Percentiles rank a stretch among this genome's conserved stretches.
phyloP scores from a whole-genome alignment of 2,888 invertebrate species.

The Troglohyphantes excavatus region DNA sequence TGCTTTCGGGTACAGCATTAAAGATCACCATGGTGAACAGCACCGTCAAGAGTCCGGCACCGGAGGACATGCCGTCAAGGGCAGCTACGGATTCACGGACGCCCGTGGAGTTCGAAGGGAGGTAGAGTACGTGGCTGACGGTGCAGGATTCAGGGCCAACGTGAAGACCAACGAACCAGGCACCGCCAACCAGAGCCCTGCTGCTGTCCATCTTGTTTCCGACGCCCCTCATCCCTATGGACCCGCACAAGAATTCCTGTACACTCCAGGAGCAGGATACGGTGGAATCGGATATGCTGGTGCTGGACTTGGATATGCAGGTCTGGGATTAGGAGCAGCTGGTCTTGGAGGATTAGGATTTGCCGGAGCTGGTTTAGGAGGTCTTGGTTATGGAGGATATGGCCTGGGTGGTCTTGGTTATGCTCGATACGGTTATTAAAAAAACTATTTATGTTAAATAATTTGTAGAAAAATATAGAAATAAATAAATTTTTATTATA shows the following conservation, averaged over 20 bases:
- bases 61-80: neutral
- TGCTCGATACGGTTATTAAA: slow-evolving; percentile 5
- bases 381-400: neutral
- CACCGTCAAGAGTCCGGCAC: neutral
- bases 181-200: slow-evolving; percentile 27
- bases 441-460: neutral
- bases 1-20: slow-evolving; percentile 11
- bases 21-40: slow-evolving; percentile 18
- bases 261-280: neutral
- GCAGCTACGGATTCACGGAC: slow-evolving; percentile 27
- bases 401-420: slow-evolving; percentile 7
- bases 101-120: neutral
- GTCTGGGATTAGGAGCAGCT: neutral
- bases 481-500: too few species aligned
- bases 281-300: slow-evolving; percentile 4
- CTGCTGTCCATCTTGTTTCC: neutral
- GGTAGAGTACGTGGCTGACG: slow-evolving; percentile 26
- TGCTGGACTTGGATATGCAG: neutral
- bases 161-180: slow-evolving; percentile 38
- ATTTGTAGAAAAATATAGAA: too few species aligned
- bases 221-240: neutral
- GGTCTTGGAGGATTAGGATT: neutral
- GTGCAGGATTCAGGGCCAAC: slow-evolving; percentile 14
- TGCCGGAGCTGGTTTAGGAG: neutral
- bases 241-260: neutral